Percentiles rank a stretch among this genome's conserved stretches.
Conservation (phyloP, 2,797 vertebrate genomes). For the Xyrichtys novacula region DNA sequence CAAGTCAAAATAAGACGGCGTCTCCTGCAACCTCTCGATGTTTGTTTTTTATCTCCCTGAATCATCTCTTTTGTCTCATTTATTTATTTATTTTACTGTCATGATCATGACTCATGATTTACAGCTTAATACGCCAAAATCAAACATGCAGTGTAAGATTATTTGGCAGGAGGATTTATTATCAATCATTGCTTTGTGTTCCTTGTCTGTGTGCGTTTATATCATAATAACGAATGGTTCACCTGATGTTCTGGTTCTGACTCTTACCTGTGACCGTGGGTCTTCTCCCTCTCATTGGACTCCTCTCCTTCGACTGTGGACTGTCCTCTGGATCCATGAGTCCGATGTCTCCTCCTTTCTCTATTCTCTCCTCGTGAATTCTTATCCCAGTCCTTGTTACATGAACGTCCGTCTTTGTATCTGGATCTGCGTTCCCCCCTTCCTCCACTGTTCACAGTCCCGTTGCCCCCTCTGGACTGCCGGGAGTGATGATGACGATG, state of each 20-base stretch:
- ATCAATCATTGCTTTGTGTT: too few species aligned
- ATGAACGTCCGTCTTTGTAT: constrained; percentile 85
- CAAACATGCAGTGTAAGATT: too few species aligned
- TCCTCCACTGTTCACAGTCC: constrained; percentile 72
- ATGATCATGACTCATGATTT: too few species aligned
- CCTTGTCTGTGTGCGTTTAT: too few species aligned
- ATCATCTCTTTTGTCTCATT: too few species aligned
- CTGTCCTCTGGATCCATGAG: constrained; percentile 80
- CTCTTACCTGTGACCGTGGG: constrained; percentile 83
- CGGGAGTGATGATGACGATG: constrained; percentile 86
- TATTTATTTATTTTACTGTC: too few species aligned
- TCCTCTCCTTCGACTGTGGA: constrained; percentile 82
- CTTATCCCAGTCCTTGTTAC: constrained; percentile 83
- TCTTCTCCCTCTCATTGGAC: constrained; percentile 79
- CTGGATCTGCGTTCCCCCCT: constrained; percentile 84
- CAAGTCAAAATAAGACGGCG: too few species aligned
- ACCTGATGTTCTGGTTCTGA: background rate
- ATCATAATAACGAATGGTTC: too few species aligned
- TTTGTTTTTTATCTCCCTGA: too few species aligned
- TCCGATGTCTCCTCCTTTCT: constrained; percentile 85
- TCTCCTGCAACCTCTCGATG: too few species aligned
- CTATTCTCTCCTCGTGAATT: constrained; percentile 81
- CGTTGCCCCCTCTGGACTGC: constrained; percentile 86
- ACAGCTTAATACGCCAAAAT: too few species aligned
- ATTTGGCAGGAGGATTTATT: too few species aligned